Base-by-base conservation (phyloP, 1,140 invertebrate genomes). In the Tyrophagus putrescentiae region DNA sequence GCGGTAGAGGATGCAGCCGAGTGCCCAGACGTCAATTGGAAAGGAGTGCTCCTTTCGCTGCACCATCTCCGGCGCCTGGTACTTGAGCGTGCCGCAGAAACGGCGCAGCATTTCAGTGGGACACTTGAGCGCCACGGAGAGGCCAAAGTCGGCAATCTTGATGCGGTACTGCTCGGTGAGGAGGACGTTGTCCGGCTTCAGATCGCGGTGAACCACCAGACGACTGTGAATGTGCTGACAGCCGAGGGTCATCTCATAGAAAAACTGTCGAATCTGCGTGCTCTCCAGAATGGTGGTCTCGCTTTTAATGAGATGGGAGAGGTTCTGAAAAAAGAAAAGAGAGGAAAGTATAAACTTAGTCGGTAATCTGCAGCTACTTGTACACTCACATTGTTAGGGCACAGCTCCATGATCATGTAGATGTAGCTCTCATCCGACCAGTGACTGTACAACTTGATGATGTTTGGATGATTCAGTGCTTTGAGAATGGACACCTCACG, bases 121-220 rank as follows among this genome's bases (percentile, higher is more conserved):
- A 1, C 11, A 21, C 16, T 3, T 1, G 5, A 39, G 28, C 28
- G 13, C 3, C 1, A n/a, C n/a, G 2, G 33, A 9, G 3, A 57
- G n/a, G 7, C 56, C 56, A 28, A 57, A 57, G 44, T 57, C 56
- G 18, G 18, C 36, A 4, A 57, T 57, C 23, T 39, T 39, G 3
- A 31, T 41, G 16, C 11, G 11, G 21, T 4, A 42, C 39, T 57
- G 18, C 16, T 25, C 16, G 31, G 39, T 25, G 11, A 97, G 75
- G n/a, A 96, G 75, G 48, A 96, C 74, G 75, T 98, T 98, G 72
- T 98, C 93, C n/a, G 94, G 94, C 71, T 98, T 98, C 48, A 98
- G 79, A 77, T 98, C 94, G 69, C 94, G 80, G 71, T 98, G 98
- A 64, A 98, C 95, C 63, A 98, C 96, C 68, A 93, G 93, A 57